Base-by-base conservation (phyloP, 1,140 invertebrate genomes). In the Ostrea edulis region DNA sequence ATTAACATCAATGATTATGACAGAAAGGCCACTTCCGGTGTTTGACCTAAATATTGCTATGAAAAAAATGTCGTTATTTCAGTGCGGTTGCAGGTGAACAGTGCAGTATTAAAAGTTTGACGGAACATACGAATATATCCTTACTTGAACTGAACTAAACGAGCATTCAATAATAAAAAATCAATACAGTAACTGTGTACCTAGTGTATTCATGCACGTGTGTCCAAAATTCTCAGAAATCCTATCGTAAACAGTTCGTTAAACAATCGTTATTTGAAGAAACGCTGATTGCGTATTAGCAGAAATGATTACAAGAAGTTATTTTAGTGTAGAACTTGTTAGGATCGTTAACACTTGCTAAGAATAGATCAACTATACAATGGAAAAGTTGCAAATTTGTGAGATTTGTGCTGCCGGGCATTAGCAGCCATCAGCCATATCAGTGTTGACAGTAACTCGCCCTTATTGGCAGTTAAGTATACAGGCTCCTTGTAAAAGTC, bases 361-460 rank as follows among this genome's bases (percentile, higher is more conserved):
- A 77, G 68, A 77, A 77, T 77, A 77, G 68, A 77, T 77, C 25
- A 77, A 77, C 22, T 35, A 11, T 77, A 77, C 68, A 77, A 77
- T 77, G 68, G 68, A 25, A 77, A 77, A 77, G 68, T 77, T 35
- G 25, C 68, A 29, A 77, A 77, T 77, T 77, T 29, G 68, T 35
- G 68, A 25, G 68, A 62, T 17, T 62, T 14, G 68, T 77, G 9
- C 14, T 35, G 22, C 29, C 29, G 14, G 29, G 25, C 68, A 77
- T 77, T 77, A 77, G 29, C 68, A 25, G 68, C 11, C 68, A 77
- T 77, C 68, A 77, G 8, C 4, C 2, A 5, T 77, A 77, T 25
- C 8, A 11, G 29, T 25, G 68, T 35, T 29, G 68, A 77, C 68
- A 77, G 25, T 25, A 77, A 77, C 11, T 14, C 12, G 12, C 25